These are phyloP conservation scores for Erpornis zantholeuca DNA, from an alignment of 2,113 vertebrate genomes.

Conservation along the genomic window DNA sequence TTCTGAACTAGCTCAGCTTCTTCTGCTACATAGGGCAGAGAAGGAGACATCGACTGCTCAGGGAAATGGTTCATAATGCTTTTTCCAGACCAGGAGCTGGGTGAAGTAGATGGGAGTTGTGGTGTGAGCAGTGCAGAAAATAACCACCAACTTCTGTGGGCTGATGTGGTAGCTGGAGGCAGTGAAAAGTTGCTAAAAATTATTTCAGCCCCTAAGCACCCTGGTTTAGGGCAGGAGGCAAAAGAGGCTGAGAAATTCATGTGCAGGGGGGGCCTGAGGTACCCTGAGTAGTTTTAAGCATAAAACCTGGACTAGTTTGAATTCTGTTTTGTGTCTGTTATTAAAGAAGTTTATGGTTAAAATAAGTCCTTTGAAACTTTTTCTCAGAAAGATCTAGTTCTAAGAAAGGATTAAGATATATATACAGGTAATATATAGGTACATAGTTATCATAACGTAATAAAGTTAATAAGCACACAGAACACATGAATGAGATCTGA, in stretches of 20 bases:
- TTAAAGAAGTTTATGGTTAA: constrained; percentile 5
- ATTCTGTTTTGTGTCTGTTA: not conserved
- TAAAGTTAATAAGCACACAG: constrained; percentile 25
- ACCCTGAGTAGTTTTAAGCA: not conserved
- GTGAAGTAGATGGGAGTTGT: not conserved
- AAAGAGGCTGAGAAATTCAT: not conserved
- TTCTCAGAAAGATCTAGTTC: constrained; percentile 16
- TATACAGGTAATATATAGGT: not conserved
- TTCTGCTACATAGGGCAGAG: not conserved
- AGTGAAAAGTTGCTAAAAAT: not conserved
- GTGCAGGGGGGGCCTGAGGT: not conserved
- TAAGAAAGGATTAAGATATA: constrained; percentile 24
- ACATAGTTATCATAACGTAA: not conserved
- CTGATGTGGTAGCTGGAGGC: not conserved
- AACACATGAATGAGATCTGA: constrained; percentile 26
- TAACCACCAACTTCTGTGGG: not conserved
- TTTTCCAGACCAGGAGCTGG: not conserved
- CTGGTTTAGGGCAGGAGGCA: not conserved
- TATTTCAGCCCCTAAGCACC: not conserved
- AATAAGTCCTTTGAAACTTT: constrained; percentile 21
- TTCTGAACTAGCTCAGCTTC: not conserved
- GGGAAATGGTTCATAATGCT: not conserved
- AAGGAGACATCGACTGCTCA: not conserved
- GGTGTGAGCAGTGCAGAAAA: not conserved
- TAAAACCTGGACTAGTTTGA: not conserved